Evolutionary conservation across 1,140 invertebrate species (phyloP), one percentile per base, ranked within the genome.

Genomic region (Plectrocnemia conspersa): DNA sequence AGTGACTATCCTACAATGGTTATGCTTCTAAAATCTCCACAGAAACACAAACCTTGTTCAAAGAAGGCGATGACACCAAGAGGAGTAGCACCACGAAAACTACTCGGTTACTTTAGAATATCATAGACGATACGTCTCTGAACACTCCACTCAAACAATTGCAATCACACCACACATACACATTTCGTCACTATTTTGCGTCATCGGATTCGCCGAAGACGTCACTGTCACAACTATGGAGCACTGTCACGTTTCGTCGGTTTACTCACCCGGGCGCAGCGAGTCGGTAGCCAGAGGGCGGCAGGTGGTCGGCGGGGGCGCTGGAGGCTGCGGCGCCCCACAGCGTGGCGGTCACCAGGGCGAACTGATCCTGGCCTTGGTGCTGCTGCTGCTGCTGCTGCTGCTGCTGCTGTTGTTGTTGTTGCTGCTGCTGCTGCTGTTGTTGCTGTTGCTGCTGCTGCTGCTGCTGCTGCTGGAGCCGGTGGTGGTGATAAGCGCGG

Each of bases 321-420:
- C 46, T 22, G 38, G 41, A 33, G 32, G 48, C 50, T 13, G 59
- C 25, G 40, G 55, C 23, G 45, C 59, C 55, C 59, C 59, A 61
- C 46, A 52, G 52, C 47, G 59, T 52, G 52, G 59, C 48, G 47
- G 55, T 54, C 59, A 61, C 59, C 54, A 61, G 45, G 11, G 46
- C 55, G n/a, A 38, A 46, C 47, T 49, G 54, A 36, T 54, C 27
- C 42, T 45, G 48, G 22, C 44, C 16, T 41, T 40, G 23, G 49
- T 54, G 45, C 56, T 29, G 41, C 15, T 55, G 44, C 35, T 38
- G 35, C 5, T 38, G 35, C 35, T 7, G 7, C 35, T 38, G 35
- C 35, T 38, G 35, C 35, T 38, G 35, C 35, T 38, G 35, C 6
- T 38, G 15, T 5, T 38, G 35, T 38, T 38, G 35, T 16, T n/a